Evolutionary conservation across 2,797 vertebrate species (phyloP).

Genomic region (Ctenosaura bakeri): DNA sequence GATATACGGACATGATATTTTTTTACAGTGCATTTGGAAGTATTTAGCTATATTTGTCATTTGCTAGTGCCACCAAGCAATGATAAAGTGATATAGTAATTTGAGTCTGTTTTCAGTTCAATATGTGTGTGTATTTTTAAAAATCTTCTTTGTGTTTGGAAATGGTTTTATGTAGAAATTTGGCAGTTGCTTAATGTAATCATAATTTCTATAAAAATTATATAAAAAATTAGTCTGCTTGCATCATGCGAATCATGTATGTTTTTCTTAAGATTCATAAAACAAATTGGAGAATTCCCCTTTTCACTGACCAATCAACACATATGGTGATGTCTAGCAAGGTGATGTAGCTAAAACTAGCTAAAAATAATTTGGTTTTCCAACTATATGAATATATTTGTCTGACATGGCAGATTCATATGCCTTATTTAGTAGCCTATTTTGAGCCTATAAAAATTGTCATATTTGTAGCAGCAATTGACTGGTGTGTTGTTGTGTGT

Average conservation of each 20-base stretch:
- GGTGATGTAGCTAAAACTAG: slow-evolving; percentile 15
- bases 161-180: slow-evolving; percentile 30
- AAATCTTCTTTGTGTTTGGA: slow-evolving; percentile 36
- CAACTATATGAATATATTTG: slow-evolving; percentile 15
- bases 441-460: slow-evolving; percentile 39
- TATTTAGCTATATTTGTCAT: slow-evolving; percentile 90
- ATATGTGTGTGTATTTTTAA: slow-evolving; percentile 48
- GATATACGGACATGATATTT: slow-evolving; percentile 90
- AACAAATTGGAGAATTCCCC: slow-evolving; percentile 34
- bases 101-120: slow-evolving; percentile 74
- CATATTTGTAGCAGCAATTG: slow-evolving; percentile 7
- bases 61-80: slow-evolving; percentile 76
- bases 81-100: slow-evolving; percentile 79
- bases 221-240: slow-evolving; percentile 44
- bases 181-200: slow-evolving; percentile 25
- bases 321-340: too few species aligned
- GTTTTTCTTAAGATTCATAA: slow-evolving; percentile 42
- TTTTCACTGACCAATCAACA: too few species aligned
- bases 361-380: slow-evolving; percentile 35
- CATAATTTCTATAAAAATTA: slow-evolving; percentile 21
- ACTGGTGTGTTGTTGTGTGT: background rate
- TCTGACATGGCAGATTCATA: slow-evolving; percentile 9
- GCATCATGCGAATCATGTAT: slow-evolving; percentile 38
- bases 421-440: slow-evolving; percentile 34
- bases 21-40: slow-evolving; percentile 87